Evolutionary conservation across 64 coral and sea anemone species (phyloP), one percentile per base, ranked within the genome.

Genomic region (Anthopleura sola): DNA sequence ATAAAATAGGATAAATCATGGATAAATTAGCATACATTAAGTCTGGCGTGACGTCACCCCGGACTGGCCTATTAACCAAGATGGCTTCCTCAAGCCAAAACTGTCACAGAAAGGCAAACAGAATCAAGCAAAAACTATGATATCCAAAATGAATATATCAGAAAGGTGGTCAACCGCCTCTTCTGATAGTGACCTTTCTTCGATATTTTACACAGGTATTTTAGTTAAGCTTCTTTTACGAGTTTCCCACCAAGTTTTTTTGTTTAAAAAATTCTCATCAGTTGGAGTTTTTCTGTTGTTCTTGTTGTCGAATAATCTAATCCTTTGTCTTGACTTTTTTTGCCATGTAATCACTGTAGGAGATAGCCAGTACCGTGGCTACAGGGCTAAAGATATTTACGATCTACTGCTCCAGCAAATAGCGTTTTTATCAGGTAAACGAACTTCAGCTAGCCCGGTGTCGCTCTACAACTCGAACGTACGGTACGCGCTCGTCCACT

Each of bases 111-210:
- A 97, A 97, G 90, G 84, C 87, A 87, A 97, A 97, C 80, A 90
- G 91, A 97, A 93, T 97, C 68, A 97, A 92, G 94, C 84, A 90
- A 89, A 49, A 97, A 86, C 80, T 60, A 53, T 89, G 86, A 89
- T 84, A 62, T 87, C 75, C 82, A 82, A 68, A 46, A 99, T 99
- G 97, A 99, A 91, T 75, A 90, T 82, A 77, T 87, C 97, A 83
- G 97, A 99, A 85, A 86, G 97, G 85, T 99, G 97, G 97, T 99
- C 97, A 57, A 99, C 93, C 68, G 93, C 97, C 81, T 99, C 97
- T 37, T 99, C 97, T 55, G 97, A 99, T 78, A 99, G 97, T 83
- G 97, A 99, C 54, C 81, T 99, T 37, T 99, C 97, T 34, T 99
- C 93, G 49, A 57, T 99, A 55, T 92, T 92, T 38, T 80, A 86